Base-by-base conservation (phyloP, 2,113 vertebrate species). In the Ailurus styani region DNA sequence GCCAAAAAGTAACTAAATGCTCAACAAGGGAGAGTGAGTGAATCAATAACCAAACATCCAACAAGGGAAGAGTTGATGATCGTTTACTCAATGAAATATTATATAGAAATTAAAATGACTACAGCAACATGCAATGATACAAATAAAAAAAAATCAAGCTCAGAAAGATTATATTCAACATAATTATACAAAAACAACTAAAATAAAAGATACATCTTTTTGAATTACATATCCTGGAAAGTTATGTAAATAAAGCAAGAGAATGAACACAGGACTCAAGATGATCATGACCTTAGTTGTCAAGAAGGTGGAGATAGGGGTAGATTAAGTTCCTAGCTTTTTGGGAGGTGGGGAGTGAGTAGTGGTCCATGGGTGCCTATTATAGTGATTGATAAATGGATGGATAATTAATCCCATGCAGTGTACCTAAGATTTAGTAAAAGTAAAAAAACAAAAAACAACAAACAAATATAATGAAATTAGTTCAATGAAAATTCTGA, bases 401-500 rank as follows among this genome's bases (percentile, higher is more conserved):
- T 47, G 57, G 42, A 92, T 85, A 81, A 57, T 90, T 87, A 90
- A 86, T 47, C 37, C 20, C 94, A 77, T 64, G 50, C 27, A 93
- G 47, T 87, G 31, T 47, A 27, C 23, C 57, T 60, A 40, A 50
- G 40, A 31, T 60, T 95, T 54, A 85, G 94, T 60, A 95, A 96
- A 88, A 50, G 34, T 27, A 17, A 55, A 90, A 96, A 85, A 70
- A 55, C 20, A 11, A 50, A 87, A 95, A 68, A 70, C 60, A 70
- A 73, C 12, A 4, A 34, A 14, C 20, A 92, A 87, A 94, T 29
- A 82, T n/a, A 29, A 94, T 31, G 21, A 79, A 90, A 90, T 84
- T 64, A 90, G 8, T 83, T 81, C 91, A 90, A 84, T 42, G 42
- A 91, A 95, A 96, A 79, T 81, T 93, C 77, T 95, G 47, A 96